A percentile compares a stretch with the other conserved stretches of the same genome.
These are phyloP conservation scores for Athalia circularis DNA, from an alignment of 2,888 invertebrate genomes.

Conservation along the genomic window DNA sequence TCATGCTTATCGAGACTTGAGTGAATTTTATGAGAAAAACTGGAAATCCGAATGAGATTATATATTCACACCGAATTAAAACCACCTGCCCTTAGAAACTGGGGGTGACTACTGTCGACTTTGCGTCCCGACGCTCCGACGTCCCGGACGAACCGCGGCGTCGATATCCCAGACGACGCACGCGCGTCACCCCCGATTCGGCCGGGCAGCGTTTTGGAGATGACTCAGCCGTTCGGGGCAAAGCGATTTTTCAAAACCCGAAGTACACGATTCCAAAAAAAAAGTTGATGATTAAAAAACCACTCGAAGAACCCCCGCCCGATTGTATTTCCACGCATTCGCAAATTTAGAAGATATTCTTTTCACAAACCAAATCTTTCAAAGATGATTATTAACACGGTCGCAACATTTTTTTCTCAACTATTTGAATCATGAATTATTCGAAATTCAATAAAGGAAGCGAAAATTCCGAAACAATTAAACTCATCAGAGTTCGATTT, in stretches of 20 bases:
- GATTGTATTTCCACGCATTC: too few relatives aligned
- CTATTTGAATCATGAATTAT: too few relatives aligned
- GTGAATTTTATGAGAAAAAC: too few relatives aligned
- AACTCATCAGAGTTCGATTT: too few relatives aligned
- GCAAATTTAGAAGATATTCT: too few relatives aligned
- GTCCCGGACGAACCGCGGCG: slow-evolving; percentile 61
- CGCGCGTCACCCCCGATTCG: slow-evolving; percentile 69
- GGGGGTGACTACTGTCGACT: slow-evolving; percentile 69
- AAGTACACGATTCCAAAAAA: slow-evolving; percentile 16
- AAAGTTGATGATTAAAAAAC: neutral
- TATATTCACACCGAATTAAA: slow-evolving; percentile 34
- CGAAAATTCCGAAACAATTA: too few relatives aligned
- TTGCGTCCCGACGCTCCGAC: slow-evolving; percentile 62
- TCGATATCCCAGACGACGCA: slow-evolving; percentile 69
- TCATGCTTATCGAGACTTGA: too few relatives aligned
- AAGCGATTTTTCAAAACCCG: slow-evolving; percentile 30
- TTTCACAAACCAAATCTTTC: too few relatives aligned
- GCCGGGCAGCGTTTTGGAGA: slow-evolving; percentile 53
- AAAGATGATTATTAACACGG: too few relatives aligned
- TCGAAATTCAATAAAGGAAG: too few relatives aligned
- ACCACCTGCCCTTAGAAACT: slow-evolving; percentile 66
- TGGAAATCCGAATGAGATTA: neutral
- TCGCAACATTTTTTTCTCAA: too few relatives aligned
- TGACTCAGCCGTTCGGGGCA: slow-evolving; percentile 48
- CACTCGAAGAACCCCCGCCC: neutral